Evolutionary conservation across 2,113 vertebrate genomes (phyloP), one percentile per base, ranked within the genome.

Genomic region (Erythrocercus mccallii): DNA sequence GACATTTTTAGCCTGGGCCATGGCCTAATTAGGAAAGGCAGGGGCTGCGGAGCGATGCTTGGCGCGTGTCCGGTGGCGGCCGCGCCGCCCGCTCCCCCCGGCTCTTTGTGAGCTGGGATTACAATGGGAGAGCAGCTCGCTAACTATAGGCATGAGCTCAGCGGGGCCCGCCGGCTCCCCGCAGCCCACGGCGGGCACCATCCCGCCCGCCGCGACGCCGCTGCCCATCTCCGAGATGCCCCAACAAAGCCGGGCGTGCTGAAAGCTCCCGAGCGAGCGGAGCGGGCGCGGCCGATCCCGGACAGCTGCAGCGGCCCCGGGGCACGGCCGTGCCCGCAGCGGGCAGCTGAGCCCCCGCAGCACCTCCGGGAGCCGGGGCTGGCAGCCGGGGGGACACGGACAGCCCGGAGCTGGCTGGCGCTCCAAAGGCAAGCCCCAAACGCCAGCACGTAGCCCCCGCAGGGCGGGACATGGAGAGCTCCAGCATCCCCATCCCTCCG

Each of bases 11-110:
- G 94, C 96, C 88, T 60, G 24, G 22, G 72, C 90, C 94, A 95
- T 97, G 61, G 87, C 97, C 97, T 97, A 97, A 97, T 97, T 98
- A 97, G 97, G 97, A 96, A 97, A 97, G 86, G 90, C 94, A 96
- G 88, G 91, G 95, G 92, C 90, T 77, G 94, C 16, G 4, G 93
- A 81, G 97, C 19, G 95, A 97, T 97, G 95, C 95, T 95, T 97
- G 97, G 95, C 94, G 28, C 12, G 88, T 93, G 95, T 92, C 95
- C 64, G 88, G 81, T 38, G 37, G 90, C 62, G 5, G 84, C 90
- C 45, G 68, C 12, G 31, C 82, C 33, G 84, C 81, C 60, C 51
- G 56, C 88, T 68, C 72, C 92, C 76, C 95, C 65, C 37, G 44
- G 81, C 90, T 92, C 96, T 97, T 97, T 97, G 97, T 97, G 85